A percentile compares a stretch with the other conserved stretches of the same genome.
phyloP scores from a whole-genome alignment of 2,888 invertebrate species.

The Melieria picta region DNA sequence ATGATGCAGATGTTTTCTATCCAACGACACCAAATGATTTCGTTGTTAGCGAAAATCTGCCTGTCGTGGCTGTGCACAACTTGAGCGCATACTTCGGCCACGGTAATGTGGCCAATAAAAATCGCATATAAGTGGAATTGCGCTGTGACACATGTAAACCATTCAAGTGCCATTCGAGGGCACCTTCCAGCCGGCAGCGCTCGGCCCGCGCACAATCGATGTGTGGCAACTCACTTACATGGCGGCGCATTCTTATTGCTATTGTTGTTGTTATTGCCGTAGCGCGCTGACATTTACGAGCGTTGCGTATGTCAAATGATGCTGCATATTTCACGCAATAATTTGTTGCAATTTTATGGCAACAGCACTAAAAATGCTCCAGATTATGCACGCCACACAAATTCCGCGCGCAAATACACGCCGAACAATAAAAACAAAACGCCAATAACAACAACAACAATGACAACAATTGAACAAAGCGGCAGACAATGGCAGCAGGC shows the following conservation, averaged over 20 bases:
- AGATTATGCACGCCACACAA: constrained; percentile 23
- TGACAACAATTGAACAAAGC: constrained; percentile 5
- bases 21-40: neutral
- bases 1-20: constrained; percentile 19
- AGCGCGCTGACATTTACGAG: constrained; percentile 32
- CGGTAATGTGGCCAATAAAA: constrained; percentile 29
- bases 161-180: constrained; percentile 1
- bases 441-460: constrained; percentile 14
- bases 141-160: constrained; percentile 31
- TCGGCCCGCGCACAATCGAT: too few relatives aligned
- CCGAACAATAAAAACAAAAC: too few relatives aligned
- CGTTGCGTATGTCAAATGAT: constrained; percentile 33
- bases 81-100: too few relatives aligned
- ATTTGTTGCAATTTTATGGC: constrained; percentile 34
- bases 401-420: neutral
- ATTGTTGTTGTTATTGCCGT: neutral
- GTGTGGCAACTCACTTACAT: too few relatives aligned
- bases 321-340: constrained; percentile 36
- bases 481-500: neutral
- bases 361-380: constrained; percentile 21
- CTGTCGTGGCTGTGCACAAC: too few relatives aligned
- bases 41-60: too few relatives aligned
- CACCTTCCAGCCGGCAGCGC: too few relatives aligned
- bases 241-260: neutral
- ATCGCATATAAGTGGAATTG: constrained; percentile 21